Conservation (phyloP, 2,113 vertebrate species). For the Dasypus novemcinctus region DNA sequence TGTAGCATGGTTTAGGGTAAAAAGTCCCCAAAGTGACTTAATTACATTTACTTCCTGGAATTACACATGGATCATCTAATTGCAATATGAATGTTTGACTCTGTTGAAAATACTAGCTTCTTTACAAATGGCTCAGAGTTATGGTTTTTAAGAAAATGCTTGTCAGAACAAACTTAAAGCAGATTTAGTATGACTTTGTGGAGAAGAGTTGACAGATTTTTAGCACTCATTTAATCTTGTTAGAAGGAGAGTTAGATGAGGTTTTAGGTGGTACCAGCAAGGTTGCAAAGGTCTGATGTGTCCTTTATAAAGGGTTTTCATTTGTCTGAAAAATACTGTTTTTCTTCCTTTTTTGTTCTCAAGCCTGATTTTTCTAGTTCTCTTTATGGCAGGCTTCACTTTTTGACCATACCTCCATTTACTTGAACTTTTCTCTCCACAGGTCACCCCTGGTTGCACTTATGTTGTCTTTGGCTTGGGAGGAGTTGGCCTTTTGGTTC, state of each 20-base stretch:
- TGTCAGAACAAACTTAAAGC: neutral
- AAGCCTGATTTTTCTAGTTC: neutral
- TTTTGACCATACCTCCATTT: neutral
- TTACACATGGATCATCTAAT: neutral
- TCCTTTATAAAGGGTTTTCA: neutral
- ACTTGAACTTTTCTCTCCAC: neutral
- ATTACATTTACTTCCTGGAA: neutral
- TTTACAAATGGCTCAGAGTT: constrained; percentile 1
- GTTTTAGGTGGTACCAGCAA: neutral
- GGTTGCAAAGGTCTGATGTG: neutral
- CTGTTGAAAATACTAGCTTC: neutral
- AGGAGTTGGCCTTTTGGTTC: constrained; percentile 87
- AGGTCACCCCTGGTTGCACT: constrained; percentile 89
- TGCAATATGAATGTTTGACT: neutral
- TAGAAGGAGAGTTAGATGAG: neutral
- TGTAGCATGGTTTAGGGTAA: neutral
- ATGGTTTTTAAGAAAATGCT: neutral
- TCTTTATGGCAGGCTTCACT: neutral
- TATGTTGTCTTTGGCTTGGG: constrained; percentile 90
- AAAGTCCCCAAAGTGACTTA: neutral
- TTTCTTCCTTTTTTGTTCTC: constrained; percentile 25
- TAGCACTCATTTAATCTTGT: neutral
- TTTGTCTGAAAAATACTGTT: neutral
- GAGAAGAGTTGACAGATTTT: neutral
- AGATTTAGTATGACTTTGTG: neutral